Evolutionary conservation across 2,113 vertebrate genomes (phyloP).

Genomic region (Lota lota): DNA sequence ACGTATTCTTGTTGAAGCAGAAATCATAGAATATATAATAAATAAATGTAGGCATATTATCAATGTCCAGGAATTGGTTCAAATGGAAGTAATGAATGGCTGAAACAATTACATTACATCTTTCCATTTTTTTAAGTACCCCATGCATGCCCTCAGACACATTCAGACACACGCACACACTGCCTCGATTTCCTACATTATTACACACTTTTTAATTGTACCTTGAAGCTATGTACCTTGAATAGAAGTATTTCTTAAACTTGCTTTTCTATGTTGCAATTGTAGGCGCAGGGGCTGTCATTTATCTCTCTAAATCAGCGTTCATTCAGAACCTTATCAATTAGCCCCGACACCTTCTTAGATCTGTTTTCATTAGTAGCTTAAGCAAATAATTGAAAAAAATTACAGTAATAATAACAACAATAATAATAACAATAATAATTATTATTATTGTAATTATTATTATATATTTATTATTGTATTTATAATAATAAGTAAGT

Average conservation of each 20-base stretch:
- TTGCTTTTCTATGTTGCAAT: too few species aligned
- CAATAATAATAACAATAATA: neutral
- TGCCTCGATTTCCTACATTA: neutral
- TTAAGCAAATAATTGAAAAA: neutral
- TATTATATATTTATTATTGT: neutral
- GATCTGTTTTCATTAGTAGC: neutral
- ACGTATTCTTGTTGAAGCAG: too few species aligned
- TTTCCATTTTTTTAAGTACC: too few species aligned
- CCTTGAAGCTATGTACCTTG: too few species aligned
- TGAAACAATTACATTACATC: too few species aligned
- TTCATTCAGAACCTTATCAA: neutral
- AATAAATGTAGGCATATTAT: too few species aligned
- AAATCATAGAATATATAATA: too few species aligned
- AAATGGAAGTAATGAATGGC: too few species aligned
- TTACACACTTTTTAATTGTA: neutral
- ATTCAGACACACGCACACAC: neutral
- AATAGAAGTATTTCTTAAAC: too few species aligned
- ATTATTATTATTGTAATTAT: neutral
- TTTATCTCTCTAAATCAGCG: neutral
- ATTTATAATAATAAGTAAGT: neutral
- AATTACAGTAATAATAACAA: neutral
- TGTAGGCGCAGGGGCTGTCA: too few species aligned
- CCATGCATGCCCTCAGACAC: constrained; percentile 4
- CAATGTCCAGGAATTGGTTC: too few species aligned
- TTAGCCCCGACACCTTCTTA: neutral